These are phyloP conservation scores for Ophiodon elongatus DNA, from an alignment of 2,113 vertebrate species.

Conservation along the genomic window DNA sequence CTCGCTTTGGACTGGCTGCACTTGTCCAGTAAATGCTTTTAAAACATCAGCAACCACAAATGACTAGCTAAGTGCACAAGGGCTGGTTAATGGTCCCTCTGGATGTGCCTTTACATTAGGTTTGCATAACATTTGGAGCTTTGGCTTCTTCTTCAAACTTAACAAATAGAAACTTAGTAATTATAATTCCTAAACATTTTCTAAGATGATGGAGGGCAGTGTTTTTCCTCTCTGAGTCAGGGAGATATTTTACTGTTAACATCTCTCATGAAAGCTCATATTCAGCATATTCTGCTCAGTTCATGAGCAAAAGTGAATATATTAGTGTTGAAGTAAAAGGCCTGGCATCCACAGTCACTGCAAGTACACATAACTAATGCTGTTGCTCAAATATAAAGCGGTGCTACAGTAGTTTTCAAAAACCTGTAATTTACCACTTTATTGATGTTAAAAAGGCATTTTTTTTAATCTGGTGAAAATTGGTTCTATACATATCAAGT, in stretches of 20 bases:
- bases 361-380: conserved; percentile 1
- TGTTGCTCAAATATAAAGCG: background rate
- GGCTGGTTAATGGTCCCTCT: conserved; percentile 34
- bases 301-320: background rate
- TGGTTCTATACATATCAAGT: background rate
- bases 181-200: conserved; percentile 11
- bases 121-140: conserved; percentile 18
- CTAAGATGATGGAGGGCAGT: background rate
- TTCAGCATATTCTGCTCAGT: conserved; percentile 9
- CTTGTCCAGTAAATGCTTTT: conserved; percentile 59
- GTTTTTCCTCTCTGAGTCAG: background rate
- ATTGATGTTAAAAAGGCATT: background rate
- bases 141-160: conserved; percentile 10
- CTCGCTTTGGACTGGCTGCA: conserved; percentile 5
- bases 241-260: background rate
- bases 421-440: background rate
- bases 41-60: conserved; percentile 53
- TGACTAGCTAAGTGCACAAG: conserved; percentile 57
- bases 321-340: conserved; percentile 4
- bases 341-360: background rate
- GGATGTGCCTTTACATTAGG: conserved; percentile 35
- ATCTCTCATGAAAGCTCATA: conserved; percentile 2
- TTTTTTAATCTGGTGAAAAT: background rate
- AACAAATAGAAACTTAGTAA: conserved; percentile 1
- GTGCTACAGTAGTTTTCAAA: background rate